Evolutionary conservation across 2,797 vertebrate species (phyloP), one percentile per base, ranked within the genome.

Genomic region (Fringilla coelebs): DNA sequence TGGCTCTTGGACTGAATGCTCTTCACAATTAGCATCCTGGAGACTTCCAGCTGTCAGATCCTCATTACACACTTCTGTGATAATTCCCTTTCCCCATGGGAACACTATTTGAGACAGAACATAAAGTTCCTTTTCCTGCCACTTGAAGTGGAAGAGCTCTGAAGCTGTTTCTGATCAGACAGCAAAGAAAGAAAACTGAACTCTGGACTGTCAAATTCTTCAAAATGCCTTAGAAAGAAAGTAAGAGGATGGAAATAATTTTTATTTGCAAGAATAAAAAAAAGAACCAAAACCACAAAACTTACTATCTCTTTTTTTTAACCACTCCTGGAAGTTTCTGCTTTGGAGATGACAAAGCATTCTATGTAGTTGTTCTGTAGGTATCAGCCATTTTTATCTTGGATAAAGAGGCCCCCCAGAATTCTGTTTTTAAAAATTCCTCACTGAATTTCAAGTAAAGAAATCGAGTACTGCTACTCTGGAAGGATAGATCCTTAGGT

Each of bases 211-310:
- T 15, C 11, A 24, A 74, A 8, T 34, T 74, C 46, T 38, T 31
- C 19, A 74, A 67, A 68, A 67, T 17, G 6, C 10, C 21, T 61
- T 46, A 21, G 11, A 40, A 73, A 83, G 6, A 52, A 55, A 78
- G 32, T 2, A 81, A 67, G 38, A 70, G 24, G 7, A 77, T 17
- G 10, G 38, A 88, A 85, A 77, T 25, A 49, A 66, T 41, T 90
- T 86, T 88, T 61, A 62, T 17, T 32, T 9, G 36, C 21, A 86
- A 29, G 28, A 29, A 40, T 24, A 25, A 38, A 38, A 61, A 36
- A 34, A 3, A 0, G 2, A 11, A 46, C 17, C 17, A 17, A 22
- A 38, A 32, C 8, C 0, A 2, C 8, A 16, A 38, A 54, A 20
- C 10, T 26, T 21, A 14, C 36, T 40, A 3, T 43, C 13, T 32